Base-by-base conservation (phyloP, 2,113 vertebrate genomes). In the Cromileptes altivelis region DNA sequence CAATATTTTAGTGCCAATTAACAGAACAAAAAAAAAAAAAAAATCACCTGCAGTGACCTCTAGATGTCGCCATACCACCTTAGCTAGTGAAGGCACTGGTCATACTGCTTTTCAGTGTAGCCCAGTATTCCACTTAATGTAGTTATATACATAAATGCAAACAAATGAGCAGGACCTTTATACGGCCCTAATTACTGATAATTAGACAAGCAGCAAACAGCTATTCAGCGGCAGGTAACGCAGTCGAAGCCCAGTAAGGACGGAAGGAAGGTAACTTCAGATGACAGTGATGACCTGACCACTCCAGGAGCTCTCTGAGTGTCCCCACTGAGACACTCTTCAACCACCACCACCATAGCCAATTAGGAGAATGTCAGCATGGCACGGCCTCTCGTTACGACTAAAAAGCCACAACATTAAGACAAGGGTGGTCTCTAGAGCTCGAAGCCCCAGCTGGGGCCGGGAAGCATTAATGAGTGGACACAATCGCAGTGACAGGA, bases 311-410 rank as follows among this genome's bases (percentile, higher is more conserved):
- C 45, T 75, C 55, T 85, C 47, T n/a, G 25, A 84, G 42, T 63
- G 64, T 50, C 68, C 86, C 89, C 81, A 85, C 89, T 81, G 79
- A 68, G 90, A 40, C 18, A 42, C 75, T 92, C 81, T 84, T 83
- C 63, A 82, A 67, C 76, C 78, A 78, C 45, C 69, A 79, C 75
- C 58, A 64, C 63, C 42, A 62, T 27, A 78, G 79, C 78, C 88
- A 94, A 94, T 94, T 93, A 94, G 69, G 84, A 91, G 75, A 94
- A 94, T 93, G 93, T 93, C 92, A 94, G 58, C 76, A 47, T 82
- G 82, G 27, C 17, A n/a, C 27, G 61, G 89, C 86, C 80, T 85
- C 78, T 90, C 37, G 15, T 83, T 88, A 90, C 13, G 42, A 84
- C 53, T 62, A 61, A 85, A 92, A 92, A 76, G 84, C 84, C 70